Percentiles rank a stretch among this genome's conserved stretches.
Conservation (phyloP, 2,888 invertebrate species). For the Cheilosia urbana region DNA sequence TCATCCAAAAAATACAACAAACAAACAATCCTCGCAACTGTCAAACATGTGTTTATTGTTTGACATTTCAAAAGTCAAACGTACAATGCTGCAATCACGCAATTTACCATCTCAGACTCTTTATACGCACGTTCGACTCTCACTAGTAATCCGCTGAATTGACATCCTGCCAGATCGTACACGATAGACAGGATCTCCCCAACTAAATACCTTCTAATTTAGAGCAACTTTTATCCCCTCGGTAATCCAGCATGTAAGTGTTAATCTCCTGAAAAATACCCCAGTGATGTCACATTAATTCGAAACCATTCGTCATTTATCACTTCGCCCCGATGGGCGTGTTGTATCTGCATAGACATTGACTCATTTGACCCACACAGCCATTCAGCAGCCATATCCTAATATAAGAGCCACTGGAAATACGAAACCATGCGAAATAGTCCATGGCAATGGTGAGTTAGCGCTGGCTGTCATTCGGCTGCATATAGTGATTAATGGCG, state of each 20-base stretch:
- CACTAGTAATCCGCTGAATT: slow-evolving; percentile 17
- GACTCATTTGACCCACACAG: slow-evolving; percentile 57
- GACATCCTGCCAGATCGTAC: neutral
- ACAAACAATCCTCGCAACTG: neutral
- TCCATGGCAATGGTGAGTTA: slow-evolving; percentile 50
- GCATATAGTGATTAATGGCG: slow-evolving; percentile 60
- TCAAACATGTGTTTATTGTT: slow-evolving; percentile 13
- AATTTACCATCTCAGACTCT: neutral
- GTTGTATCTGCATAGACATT: neutral
- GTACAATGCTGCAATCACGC: neutral
- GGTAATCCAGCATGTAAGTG: slow-evolving; percentile 33
- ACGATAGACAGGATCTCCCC: neutral
- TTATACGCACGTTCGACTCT: slow-evolving; percentile 37
- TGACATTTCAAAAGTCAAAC: slow-evolving; percentile 20
- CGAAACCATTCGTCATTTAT: slow-evolving; percentile 35
- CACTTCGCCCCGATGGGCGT: slow-evolving; percentile 29
- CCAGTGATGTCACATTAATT: slow-evolving; percentile 52
- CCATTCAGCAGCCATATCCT: slow-evolving; percentile 13
- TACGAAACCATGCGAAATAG: slow-evolving; percentile 64
- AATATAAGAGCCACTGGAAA: slow-evolving; percentile 46
- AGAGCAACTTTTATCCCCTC: slow-evolving; percentile 10
- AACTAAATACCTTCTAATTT: slow-evolving; percentile 16
- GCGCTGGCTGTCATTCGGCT: slow-evolving; percentile 17
- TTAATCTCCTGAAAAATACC: slow-evolving; percentile 41
- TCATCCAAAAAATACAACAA: neutral